Conservation (phyloP, 2,113 vertebrate species). For the Sceloporus tristichus region DNA sequence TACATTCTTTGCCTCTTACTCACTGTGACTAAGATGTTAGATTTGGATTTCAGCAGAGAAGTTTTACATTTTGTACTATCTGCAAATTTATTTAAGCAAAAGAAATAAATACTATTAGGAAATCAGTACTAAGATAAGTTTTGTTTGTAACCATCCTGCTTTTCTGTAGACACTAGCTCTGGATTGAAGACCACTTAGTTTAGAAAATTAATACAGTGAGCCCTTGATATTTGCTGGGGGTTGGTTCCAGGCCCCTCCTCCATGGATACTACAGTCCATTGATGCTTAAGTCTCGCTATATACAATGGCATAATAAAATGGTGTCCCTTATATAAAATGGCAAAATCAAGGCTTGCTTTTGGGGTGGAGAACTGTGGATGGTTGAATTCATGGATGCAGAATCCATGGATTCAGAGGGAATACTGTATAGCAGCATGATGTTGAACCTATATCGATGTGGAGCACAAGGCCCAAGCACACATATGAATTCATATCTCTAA, state of each 20-base stretch:
- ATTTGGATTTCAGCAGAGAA: not conserved
- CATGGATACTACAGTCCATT: too few species aligned
- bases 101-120: not conserved
- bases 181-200: not conserved
- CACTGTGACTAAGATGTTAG: too few species aligned
- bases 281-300: too few species aligned
- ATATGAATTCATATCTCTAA: slow-evolving; percentile 10
- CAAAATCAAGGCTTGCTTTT: too few species aligned
- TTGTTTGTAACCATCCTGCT: not conserved
- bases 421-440: not conserved
- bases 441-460: slow-evolving; percentile 6
- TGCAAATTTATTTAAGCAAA: not conserved
- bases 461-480: not conserved
- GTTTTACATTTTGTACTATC: not conserved
- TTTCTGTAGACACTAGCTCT: not conserved
- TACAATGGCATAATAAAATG: too few species aligned
- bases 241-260: too few species aligned
- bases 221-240: too few species aligned
- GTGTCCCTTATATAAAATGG: too few species aligned
- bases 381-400: too few species aligned
- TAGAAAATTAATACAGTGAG: not conserved
- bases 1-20: not conserved
- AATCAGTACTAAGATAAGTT: not conserved
- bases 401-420: too few species aligned
- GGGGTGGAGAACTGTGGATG: too few species aligned